Evolutionary conservation across 1,140 invertebrate genomes (phyloP).

Genomic region (Macrobrachium rosenbergii): DNA sequence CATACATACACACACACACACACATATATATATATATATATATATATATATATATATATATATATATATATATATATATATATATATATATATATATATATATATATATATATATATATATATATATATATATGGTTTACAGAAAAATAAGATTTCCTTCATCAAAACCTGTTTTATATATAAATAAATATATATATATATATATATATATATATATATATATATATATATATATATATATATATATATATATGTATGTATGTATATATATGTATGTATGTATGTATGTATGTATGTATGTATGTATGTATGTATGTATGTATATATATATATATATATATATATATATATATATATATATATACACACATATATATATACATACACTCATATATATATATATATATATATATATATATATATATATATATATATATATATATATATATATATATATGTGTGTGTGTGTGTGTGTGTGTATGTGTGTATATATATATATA

Average conservation of each 20-base stretch:
- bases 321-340: conserved; percentile 18
- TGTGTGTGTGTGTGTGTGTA: conserved; percentile 7
- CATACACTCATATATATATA: neutral
- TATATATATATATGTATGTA: conserved; percentile 18
- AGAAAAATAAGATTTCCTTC: too few species aligned
- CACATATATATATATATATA: neutral
- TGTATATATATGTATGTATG: neutral
- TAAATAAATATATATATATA: conserved; percentile 21
- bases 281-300: conserved; percentile 22
- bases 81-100: conserved; percentile 12
- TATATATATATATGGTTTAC: too few species aligned
- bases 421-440: conserved; percentile 8
- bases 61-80: conserved; percentile 27
- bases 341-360: neutral
- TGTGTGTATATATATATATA: conserved; percentile 27
- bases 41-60: conserved; percentile 27
- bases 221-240: conserved; percentile 16
- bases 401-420: too few species aligned
- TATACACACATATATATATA: neutral
- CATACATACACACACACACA: conserved; percentile 10
- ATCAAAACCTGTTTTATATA: neutral
- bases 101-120: too few species aligned
- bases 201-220: conserved; percentile 24
- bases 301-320: conserved; percentile 21
- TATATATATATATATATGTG: conserved; percentile 9